Conservation (phyloP, 2,797 vertebrate species). For the Pipistrellus nathusii region DNA sequence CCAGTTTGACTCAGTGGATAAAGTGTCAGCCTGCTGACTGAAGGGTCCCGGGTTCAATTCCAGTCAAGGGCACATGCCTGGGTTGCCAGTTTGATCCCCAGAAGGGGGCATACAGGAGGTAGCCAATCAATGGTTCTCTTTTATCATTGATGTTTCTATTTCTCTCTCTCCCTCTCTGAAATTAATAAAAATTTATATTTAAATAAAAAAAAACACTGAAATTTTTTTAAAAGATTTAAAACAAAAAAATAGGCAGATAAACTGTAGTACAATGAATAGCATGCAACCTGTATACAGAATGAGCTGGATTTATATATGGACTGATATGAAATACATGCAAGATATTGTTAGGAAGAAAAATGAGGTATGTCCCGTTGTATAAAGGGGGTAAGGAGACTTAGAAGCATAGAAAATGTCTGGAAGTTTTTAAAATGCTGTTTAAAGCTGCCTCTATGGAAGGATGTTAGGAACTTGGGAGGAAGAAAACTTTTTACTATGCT, state of each 20-base stretch:
- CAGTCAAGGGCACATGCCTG: too few relatives aligned
- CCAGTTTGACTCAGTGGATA: too few relatives aligned
- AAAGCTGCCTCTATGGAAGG: background rate
- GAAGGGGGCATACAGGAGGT: too few relatives aligned
- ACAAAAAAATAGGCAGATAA: background rate
- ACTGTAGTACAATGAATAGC: background rate
- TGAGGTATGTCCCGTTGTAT: background rate
- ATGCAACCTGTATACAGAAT: background rate
- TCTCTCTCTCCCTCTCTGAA: too few relatives aligned
- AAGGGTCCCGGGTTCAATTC: too few relatives aligned
- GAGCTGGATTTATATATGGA: background rate
- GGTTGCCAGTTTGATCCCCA: too few relatives aligned
- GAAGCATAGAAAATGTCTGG: background rate
- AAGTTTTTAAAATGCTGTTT: conserved; percentile 19
- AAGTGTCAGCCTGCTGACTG: too few relatives aligned
- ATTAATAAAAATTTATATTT: too few relatives aligned
- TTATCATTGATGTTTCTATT: too few relatives aligned
- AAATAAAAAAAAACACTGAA: too few relatives aligned
- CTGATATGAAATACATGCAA: background rate
- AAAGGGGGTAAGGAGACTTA: background rate
- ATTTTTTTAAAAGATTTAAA: too few relatives aligned
- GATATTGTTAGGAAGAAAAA: background rate
- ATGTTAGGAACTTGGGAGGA: background rate
- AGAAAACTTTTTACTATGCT: conserved; percentile 36
- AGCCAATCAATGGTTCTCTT: too few relatives aligned